Base-by-base conservation (phyloP, 2,797 vertebrate species). In the Myotis pilosus region DNA sequence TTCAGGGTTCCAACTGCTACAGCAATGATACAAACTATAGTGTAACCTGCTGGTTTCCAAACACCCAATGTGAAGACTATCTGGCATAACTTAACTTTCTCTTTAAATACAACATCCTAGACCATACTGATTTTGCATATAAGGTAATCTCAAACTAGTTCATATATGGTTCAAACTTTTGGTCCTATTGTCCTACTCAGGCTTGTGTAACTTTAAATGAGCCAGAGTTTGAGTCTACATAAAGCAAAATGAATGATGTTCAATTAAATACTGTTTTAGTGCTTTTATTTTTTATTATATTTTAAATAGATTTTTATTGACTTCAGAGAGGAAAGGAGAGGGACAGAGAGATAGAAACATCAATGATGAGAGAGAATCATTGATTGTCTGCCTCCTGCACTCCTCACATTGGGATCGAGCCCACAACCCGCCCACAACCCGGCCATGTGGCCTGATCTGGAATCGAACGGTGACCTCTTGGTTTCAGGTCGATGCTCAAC, bases 131-230 rank as follows among this genome's bases (percentile, higher is more conserved):
- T 85, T 92, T 87, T 91, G 41, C 33, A 81, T 69, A 53, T 49
- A 87, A 90, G 69, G 10, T 19, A 79, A 79, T 66, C 38, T 88
- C 33, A 83, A 47, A 72, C 76, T 33, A 86, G 51, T 84, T 96
- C 23, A 78, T 36, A 23, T 15, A 20, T 23, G 17, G 47, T 69
- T 82, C 74, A 88, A 62, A 89, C 5, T 75, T 94, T 87, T 87
- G 80, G 47, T 91, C 44, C 44, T 71, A 0, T 71, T 60, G 8
- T 53, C 47, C 47, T 93, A 11, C n/a, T 80, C 11, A 75, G 55
- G 57, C 69, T 62, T 57, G 23, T 36, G 1, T 79, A 85, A 91
- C n/a, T 96, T 93, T 30, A 95, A 87, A 84, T 87, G 66, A 89
- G 64, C 36, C n/a, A 62, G 25, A 87, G 44, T 25, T 69, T 88